phyloP scores from a whole-genome alignment of 1,140 invertebrate genomes.

The Aethina tumida region DNA sequence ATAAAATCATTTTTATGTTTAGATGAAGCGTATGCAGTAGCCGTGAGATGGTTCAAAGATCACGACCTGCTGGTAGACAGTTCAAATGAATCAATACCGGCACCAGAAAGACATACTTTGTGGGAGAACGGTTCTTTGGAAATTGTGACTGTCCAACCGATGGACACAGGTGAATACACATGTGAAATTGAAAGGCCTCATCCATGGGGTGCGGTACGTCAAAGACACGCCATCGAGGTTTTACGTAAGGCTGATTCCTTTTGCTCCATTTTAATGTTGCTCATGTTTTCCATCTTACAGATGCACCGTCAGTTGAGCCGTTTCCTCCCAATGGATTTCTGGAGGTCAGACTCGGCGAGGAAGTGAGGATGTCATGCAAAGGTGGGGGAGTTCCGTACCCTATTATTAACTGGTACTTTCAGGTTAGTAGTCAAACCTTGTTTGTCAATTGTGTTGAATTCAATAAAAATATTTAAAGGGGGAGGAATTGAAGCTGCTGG shows the following conservation, averaged over 20 bases:
- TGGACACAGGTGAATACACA: slow-evolving; percentile 62
- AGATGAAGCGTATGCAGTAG: slow-evolving; percentile 25
- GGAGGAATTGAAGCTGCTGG: slow-evolving; percentile 48
- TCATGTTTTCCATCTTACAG: slow-evolving; percentile 36
- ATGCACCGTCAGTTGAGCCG: slow-evolving; percentile 53
- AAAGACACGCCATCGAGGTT: slow-evolving; percentile 65
- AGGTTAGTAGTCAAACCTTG: slow-evolving; percentile 38
- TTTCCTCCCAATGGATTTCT: slow-evolving; percentile 56
- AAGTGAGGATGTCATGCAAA: slow-evolving; percentile 58
- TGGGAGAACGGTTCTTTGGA: slow-evolving; percentile 61
- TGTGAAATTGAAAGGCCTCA: slow-evolving; percentile 53
- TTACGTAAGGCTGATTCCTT: slow-evolving; percentile 47
- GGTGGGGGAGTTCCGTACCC: slow-evolving; percentile 56
- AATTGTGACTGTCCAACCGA: slow-evolving; percentile 46
- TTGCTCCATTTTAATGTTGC: slow-evolving; percentile 3
- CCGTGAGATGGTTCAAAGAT: slow-evolving; percentile 48
- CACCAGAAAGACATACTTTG: slow-evolving; percentile 47
- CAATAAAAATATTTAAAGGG: slow-evolving; percentile 38
- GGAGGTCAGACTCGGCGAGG: slow-evolving; percentile 59
- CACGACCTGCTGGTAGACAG: slow-evolving; percentile 52
- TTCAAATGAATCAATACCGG: slow-evolving; percentile 35
- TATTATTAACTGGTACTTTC: slow-evolving; percentile 56
- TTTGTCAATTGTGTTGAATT: neutral
- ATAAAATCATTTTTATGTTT: slow-evolving; percentile 4
- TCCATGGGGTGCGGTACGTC: slow-evolving; percentile 49